A percentile compares a stretch with the other conserved stretches of the same genome.
Conservation (phyloP, 2,797 vertebrate species). For the Ispidina picta region DNA sequence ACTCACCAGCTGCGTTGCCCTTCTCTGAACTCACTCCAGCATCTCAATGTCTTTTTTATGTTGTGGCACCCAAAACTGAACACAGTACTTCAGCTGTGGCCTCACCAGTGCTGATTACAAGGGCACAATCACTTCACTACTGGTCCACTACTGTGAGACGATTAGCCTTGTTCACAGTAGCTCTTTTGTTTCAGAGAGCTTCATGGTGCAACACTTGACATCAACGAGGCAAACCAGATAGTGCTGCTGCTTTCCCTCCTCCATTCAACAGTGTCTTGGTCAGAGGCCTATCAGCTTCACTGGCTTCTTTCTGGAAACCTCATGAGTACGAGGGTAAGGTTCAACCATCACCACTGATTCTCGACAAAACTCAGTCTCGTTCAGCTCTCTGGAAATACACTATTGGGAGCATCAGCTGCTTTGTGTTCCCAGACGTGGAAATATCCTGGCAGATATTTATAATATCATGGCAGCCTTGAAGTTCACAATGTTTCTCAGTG, state of each 20-base stretch:
- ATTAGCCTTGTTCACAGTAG: background rate
- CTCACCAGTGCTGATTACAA: no score
- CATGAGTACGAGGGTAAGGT: rapidly evolving
- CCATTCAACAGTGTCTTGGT: rapidly evolving
- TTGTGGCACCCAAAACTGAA: no score
- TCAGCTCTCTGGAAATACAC: background rate
- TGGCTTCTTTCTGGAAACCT: background rate
- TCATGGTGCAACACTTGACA: rapidly evolving
- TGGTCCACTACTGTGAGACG: background rate
- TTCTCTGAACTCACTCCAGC: no score
- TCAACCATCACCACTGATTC: rapidly evolving
- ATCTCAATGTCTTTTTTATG: no score
- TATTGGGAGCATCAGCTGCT: rapidly evolving
- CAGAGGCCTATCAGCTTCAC: background rate
- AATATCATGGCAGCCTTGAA: rapidly evolving
- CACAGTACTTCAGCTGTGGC: no score
- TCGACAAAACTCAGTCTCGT: background rate
- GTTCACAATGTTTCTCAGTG: rapidly evolving
- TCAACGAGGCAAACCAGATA: background rate
- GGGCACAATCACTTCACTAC: no score
- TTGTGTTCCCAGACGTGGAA: background rate
- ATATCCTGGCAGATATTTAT: rapidly evolving
- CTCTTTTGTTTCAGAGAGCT: background rate
- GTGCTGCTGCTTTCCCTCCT: background rate
- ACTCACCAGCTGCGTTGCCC: no score